These are phyloP conservation scores for Noctua janthina DNA, from an alignment of 2,888 invertebrate species.

Conservation along the genomic window DNA sequence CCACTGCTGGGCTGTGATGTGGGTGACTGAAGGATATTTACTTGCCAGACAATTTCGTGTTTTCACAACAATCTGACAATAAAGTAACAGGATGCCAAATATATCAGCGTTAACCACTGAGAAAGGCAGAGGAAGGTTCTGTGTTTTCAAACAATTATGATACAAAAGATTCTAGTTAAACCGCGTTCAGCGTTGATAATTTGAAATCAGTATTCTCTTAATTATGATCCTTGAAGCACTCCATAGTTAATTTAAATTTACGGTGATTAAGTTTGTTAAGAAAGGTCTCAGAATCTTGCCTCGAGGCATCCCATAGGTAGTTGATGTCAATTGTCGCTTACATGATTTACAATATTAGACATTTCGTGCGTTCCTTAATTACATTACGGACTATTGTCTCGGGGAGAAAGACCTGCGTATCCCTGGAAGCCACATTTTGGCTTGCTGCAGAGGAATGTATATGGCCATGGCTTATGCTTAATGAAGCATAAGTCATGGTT, in stretches of 20 bases:
- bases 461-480: too few species aligned
- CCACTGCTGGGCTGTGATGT: background rate
- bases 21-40: background rate
- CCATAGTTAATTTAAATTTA: background rate
- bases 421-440: background rate
- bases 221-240: too few species aligned
- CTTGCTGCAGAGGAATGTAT: background rate
- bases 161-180: background rate
- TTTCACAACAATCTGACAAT: background rate
- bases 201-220: background rate
- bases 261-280: background rate
- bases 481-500: background rate
- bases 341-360: background rate
- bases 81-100: too few species aligned
- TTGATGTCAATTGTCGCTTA: background rate
- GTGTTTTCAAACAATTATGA: background rate
- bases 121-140: background rate
- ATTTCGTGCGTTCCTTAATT: background rate
- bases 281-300: background rate
- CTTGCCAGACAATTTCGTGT: background rate
- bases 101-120: background rate
- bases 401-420: background rate
- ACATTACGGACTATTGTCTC: background rate
- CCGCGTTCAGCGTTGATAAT: background rate
- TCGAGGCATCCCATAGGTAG: background rate